A percentile compares a stretch with the other conserved stretches of the same genome.
Evolutionary conservation across 2,888 invertebrate genomes (phyloP).

Genomic region (Tetrapedia diversipes): DNA sequence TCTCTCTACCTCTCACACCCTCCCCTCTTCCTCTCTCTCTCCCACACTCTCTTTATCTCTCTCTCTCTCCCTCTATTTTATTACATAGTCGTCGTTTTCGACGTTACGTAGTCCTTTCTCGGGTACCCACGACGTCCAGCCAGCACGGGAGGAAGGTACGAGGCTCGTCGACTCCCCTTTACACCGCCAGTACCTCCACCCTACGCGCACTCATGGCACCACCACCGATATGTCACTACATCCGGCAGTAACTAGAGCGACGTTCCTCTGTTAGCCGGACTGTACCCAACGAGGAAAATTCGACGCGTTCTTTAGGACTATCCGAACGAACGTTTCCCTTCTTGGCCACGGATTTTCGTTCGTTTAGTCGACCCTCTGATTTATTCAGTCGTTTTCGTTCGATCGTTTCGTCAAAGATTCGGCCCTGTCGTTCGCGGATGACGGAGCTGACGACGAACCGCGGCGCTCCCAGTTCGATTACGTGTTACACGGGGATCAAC

Average conservation of each 20-base stretch:
- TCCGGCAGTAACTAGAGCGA: conserved; percentile 13
- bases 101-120: background rate
- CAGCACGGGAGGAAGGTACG: conserved; percentile 3
- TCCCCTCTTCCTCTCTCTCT: no score
- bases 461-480: conserved; percentile 83
- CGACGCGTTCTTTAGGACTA: background rate
- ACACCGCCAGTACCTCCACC: conserved; percentile 48
- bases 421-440: conserved; percentile 68
- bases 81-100: background rate
- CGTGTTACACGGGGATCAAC: conserved; percentile 70
- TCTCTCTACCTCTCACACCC: no score
- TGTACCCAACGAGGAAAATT: background rate
- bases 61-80: background rate
- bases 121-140: background rate
- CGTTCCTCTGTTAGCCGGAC: conserved; percentile 5
- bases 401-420: conserved; percentile 50
- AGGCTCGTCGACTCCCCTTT: conserved; percentile 15
- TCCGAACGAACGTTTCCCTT: background rate
- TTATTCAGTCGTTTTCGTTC: conserved; percentile 38
- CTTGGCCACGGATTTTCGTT: background rate
- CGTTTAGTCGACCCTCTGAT: background rate
- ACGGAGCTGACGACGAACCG: conserved; percentile 78
- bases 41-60: background rate
- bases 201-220: conserved; percentile 54
- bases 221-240: conserved; percentile 47